A percentile compares a stretch with the other conserved stretches of the same genome.
Evolutionary conservation across 1,140 invertebrate species (phyloP).

Genomic region (Tetramorium parvispinum): DNA sequence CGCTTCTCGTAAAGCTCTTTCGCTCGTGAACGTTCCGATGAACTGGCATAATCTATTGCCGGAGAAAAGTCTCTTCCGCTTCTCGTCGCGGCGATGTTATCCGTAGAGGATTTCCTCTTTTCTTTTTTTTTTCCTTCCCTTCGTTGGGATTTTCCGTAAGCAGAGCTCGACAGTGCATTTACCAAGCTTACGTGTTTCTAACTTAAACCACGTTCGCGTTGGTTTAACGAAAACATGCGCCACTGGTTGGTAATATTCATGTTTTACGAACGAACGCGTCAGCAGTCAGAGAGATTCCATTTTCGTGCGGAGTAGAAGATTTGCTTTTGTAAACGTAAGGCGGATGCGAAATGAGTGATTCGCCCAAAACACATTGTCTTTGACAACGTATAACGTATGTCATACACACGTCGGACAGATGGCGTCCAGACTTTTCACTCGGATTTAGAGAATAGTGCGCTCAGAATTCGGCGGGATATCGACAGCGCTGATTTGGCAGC

Average conservation of each 20-base stretch:
- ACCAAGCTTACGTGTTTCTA: neutral
- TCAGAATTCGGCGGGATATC: slow-evolving; percentile 25
- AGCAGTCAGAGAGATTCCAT: neutral
- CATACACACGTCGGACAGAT: slow-evolving; percentile 71
- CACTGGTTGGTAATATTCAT: neutral
- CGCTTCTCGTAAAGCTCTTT: slow-evolving; percentile 39
- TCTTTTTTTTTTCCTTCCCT: neutral
- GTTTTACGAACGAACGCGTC: neutral
- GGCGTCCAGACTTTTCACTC: slow-evolving; percentile 69
- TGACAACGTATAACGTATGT: slow-evolving; percentile 57
- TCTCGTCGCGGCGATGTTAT: slow-evolving; percentile 22
- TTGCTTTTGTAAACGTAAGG: neutral
- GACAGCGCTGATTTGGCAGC: slow-evolving; percentile 74
- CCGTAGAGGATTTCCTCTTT: neutral
- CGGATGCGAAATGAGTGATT: neutral
- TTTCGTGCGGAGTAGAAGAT: neutral
- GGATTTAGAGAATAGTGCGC: slow-evolving; percentile 16
- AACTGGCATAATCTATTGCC: slow-evolving; percentile 62
- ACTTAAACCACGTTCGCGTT: neutral
- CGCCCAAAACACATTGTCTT: neutral
- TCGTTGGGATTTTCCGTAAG: neutral
- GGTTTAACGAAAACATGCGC: neutral
- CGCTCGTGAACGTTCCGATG: slow-evolving; percentile 55
- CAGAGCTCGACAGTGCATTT: neutral
- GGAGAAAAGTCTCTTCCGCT: slow-evolving; percentile 25